Evolutionary conservation across 2,888 invertebrate species (phyloP).

Genomic region (Drosophila leonis): DNA sequence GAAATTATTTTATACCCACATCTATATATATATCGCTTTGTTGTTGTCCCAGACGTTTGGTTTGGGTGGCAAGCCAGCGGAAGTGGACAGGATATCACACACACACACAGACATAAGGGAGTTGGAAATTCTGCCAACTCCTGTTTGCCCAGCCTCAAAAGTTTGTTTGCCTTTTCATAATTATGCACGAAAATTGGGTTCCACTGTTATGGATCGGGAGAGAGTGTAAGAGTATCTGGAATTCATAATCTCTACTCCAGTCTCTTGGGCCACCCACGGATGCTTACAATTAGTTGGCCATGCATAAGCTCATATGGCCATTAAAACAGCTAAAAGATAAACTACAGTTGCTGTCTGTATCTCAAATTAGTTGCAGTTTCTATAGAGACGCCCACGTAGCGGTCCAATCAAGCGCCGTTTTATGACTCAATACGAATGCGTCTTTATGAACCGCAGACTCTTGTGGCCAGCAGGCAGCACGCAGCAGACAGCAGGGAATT

Average conservation of each 20-base stretch:
- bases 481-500: background rate
- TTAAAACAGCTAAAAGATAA: conserved; percentile 69
- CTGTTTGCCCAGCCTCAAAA: conserved; percentile 46
- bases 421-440: conserved; percentile 73
- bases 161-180: conserved; percentile 69
- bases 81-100: conserved; percentile 50
- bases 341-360: conserved; percentile 62
- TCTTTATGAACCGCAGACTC: conserved; percentile 53
- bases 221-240: background rate
- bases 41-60: conserved; percentile 64
- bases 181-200: conserved; percentile 76
- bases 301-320: conserved; percentile 37
- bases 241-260: background rate
- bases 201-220: background rate
- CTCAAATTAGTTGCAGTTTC: conserved; percentile 75
- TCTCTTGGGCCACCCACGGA: conserved; percentile 60
- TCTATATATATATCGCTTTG: conserved; percentile 18
- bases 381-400: conserved; percentile 62
- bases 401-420: conserved; percentile 73
- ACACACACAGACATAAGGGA: conserved; percentile 13
- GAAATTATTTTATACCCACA: conserved; percentile 61
- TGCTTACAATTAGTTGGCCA: conserved; percentile 66
- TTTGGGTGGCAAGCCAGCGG: conserved; percentile 24
- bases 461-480: background rate
- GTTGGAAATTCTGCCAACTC: conserved; percentile 5